Base-by-base conservation (phyloP, 2,113 vertebrate genomes). In the Crotalus tigris region DNA sequence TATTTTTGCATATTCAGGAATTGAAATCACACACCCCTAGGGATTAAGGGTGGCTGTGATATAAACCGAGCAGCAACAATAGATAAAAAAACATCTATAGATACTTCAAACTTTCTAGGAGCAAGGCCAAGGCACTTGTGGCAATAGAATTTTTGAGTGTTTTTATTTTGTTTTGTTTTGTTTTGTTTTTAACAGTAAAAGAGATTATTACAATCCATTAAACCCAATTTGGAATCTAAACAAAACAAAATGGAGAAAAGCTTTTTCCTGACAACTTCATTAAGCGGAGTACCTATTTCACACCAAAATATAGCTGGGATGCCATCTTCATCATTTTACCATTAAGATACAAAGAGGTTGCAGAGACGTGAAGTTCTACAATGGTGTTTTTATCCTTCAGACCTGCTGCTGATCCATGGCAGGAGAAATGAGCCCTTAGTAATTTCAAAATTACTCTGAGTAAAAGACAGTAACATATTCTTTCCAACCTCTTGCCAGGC, bases 201-300 rank as follows among this genome's bases (percentile, higher is more conserved):
- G 91, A 87, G 90, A 96, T 94, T 94, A 94, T 96, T 96, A 94
- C 97, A 97, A 96, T 96, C 91, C 89, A 95, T 88, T 95, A 96
- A 96, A 95, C 94, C 93, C 81, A 90, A 87, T 90, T 95, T 95
- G 19, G 51, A 53, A 21, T 81, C n/a, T 75, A 75, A 75, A 75
- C 33, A 29, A 54, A 44, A 88, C 44, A 88, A 89, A 81, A 93
- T 93, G 81, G 91, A 89, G 0, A 46, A 94, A 96, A 92, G 91
- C 39, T 96, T 94, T 94, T 89, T 87, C 26, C 95, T 96, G 95
- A 94, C 96, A 96, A 96, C 93, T 88, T 90, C 94, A 96, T 91
- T 91, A 93, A 96, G 94, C 95, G 95, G 96, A 90, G n/a, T 88
- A 96, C 94, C 94, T 24, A 90, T 95, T 96, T 95, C 54, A 91